phyloP scores from a whole-genome alignment of 2,113 vertebrate genomes.

The Vimba vimba region DNA sequence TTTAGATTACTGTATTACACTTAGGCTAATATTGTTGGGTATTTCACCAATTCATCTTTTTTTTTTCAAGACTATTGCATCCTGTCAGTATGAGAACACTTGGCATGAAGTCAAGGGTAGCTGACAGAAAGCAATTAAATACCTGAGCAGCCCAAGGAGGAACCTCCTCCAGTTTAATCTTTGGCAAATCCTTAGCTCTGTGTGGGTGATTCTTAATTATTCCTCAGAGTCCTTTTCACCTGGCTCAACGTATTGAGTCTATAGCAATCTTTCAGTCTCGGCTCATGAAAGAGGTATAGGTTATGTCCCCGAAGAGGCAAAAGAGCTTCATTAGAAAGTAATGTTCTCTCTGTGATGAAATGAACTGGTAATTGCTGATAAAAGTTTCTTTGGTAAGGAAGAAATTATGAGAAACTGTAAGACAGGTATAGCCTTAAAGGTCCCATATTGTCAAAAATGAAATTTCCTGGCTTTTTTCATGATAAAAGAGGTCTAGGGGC shows the following conservation, averaged over 20 bases:
- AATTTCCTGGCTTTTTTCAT: too few species aligned
- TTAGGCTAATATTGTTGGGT: background rate
- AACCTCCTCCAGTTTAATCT: constrained; percentile 41
- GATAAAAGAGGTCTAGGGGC: too few species aligned
- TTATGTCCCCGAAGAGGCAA: background rate
- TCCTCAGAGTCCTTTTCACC: constrained; percentile 20
- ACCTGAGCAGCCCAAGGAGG: constrained; percentile 38
- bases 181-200: constrained; percentile 38
- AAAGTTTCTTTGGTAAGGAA: background rate
- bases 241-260: constrained; percentile 9
- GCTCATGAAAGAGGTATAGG: constrained; percentile 1
- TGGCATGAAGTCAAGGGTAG: constrained; percentile 42
- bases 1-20: background rate
- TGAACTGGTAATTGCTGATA: background rate
- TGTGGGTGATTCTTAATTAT: constrained; percentile 38
- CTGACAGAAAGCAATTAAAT: constrained; percentile 53
- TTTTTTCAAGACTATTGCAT: constrained; percentile 20
- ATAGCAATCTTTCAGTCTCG: constrained; percentile 2
- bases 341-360: background rate
- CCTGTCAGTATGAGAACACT: constrained; percentile 40
- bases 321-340: constrained; percentile 14
- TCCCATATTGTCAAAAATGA: too few species aligned
- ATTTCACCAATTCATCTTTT: constrained; percentile 22
- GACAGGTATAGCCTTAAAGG: background rate
- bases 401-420: background rate